phyloP scores from a whole-genome alignment of 2,888 invertebrate species.

The Phasia obesa region DNA sequence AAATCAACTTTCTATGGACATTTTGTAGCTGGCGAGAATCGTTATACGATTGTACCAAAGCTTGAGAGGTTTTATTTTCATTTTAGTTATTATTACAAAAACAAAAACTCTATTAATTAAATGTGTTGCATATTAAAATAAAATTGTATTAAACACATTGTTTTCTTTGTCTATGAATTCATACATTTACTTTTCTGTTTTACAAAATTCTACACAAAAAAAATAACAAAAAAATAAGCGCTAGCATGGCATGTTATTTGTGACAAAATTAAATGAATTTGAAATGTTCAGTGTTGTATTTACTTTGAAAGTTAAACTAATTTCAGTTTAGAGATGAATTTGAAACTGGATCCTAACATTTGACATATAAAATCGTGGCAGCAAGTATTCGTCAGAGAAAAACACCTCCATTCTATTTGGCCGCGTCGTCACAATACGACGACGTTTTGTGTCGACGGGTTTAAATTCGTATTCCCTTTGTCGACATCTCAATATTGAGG shows the following conservation, averaged over 20 bases:
- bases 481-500: too few relatives aligned
- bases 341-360: too few relatives aligned
- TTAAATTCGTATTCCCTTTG: too few relatives aligned
- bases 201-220: constrained; percentile 8
- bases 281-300: constrained; percentile 40
- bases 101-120: constrained; percentile 11
- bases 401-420: too few relatives aligned
- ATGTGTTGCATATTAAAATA: constrained; percentile 26
- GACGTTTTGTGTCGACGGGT: too few relatives aligned
- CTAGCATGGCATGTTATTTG: too few relatives aligned
- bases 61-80: constrained; percentile 86
- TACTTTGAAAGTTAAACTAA: constrained; percentile 5
- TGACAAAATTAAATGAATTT: neutral
- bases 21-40: constrained; percentile 98
- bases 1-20: constrained; percentile 98
- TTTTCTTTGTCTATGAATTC: constrained; percentile 39
- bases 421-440: too few relatives aligned
- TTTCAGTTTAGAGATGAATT: too few relatives aligned
- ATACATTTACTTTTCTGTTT: constrained; percentile 36
- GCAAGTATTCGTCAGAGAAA: too few relatives aligned
- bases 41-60: constrained; percentile 91
- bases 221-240: neutral
- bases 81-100: neutral
- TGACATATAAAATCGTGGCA: too few relatives aligned
- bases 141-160: constrained; percentile 41